Evolutionary conservation across 1,140 invertebrate species (phyloP).

Genomic region (Eciton burchellii): DNA sequence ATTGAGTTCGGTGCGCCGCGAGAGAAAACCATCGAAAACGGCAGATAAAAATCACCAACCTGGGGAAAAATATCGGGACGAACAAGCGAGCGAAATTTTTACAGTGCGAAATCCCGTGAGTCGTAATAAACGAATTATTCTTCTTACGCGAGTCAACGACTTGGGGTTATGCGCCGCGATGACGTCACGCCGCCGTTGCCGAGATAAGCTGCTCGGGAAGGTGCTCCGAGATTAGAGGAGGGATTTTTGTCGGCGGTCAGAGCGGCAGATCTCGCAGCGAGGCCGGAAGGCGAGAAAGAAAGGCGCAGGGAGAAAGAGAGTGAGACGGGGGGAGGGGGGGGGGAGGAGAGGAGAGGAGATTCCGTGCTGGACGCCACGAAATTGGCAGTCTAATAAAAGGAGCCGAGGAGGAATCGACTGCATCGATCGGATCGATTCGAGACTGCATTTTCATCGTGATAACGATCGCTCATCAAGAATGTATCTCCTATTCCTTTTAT

Average conservation of each 20-base stretch:
- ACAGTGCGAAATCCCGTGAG: slow-evolving; percentile 66
- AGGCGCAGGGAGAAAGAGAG: background rate
- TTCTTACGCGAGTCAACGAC: slow-evolving; percentile 64
- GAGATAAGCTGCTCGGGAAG: slow-evolving; percentile 70
- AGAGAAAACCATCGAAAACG: slow-evolving; percentile 32
- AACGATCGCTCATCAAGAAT: slow-evolving; percentile 76
- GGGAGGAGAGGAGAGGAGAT: slow-evolving; percentile 11
- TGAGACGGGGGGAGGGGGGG: too few species aligned
- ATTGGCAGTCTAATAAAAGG: slow-evolving; percentile 75
- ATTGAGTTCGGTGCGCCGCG: background rate
- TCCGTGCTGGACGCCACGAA: slow-evolving; percentile 67
- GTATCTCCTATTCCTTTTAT: slow-evolving; percentile 75
- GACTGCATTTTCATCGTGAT: slow-evolving; percentile 76
- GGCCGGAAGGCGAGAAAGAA: slow-evolving; percentile 52
- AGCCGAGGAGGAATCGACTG: slow-evolving; percentile 71
- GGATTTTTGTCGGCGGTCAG: slow-evolving; percentile 60
- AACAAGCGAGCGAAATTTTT: slow-evolving; percentile 63
- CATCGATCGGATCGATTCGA: slow-evolving; percentile 72
- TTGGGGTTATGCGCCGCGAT: slow-evolving; percentile 58
- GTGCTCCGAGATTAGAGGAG: slow-evolving; percentile 56
- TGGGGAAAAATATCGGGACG: background rate
- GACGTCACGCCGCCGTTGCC: slow-evolving; percentile 61
- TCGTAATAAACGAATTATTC: slow-evolving; percentile 70
- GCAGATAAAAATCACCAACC: slow-evolving; percentile 38
- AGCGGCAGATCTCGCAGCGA: slow-evolving; percentile 63